Evolutionary conservation across 23 tunicate species (phyloP).

Genomic region (Trididemnum clinides): DNA sequence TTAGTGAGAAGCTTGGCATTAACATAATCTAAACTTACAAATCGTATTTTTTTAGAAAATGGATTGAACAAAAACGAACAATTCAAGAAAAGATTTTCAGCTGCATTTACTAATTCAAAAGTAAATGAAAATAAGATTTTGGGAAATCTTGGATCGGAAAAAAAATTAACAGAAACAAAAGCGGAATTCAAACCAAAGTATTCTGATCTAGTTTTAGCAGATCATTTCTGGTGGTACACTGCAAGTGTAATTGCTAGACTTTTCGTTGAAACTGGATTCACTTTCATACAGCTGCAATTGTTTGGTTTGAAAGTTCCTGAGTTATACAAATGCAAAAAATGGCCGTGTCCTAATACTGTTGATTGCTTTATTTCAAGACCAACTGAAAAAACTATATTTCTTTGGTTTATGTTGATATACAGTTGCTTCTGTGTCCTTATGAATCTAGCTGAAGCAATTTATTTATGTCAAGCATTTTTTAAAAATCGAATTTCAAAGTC

Average conservation of each 20-base stretch:
- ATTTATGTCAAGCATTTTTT: slow-evolving; percentile 62
- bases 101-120: neutral
- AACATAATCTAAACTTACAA: too few relatives aligned
- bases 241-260: slow-evolving; percentile 77
- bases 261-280: slow-evolving; percentile 73
- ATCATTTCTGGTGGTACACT: slow-evolving; percentile 82
- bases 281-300: slow-evolving; percentile 37
- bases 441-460: slow-evolving; percentile 62
- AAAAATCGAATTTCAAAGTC: neutral
- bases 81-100: neutral
- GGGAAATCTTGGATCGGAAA: too few relatives aligned
- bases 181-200: too few relatives aligned
- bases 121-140: too few relatives aligned
- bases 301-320: slow-evolving; percentile 74
- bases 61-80: neutral
- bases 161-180: too few relatives aligned
- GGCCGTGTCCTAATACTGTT: slow-evolving; percentile 82
- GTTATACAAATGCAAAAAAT: slow-evolving; percentile 46
- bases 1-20: too few relatives aligned
- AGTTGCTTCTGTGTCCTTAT: slow-evolving; percentile 86
- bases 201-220: too few relatives aligned
- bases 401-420: slow-evolving; percentile 80
- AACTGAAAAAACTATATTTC: slow-evolving; percentile 56
- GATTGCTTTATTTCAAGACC: slow-evolving; percentile 86
- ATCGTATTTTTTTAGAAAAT: neutral